Base-by-base conservation (phyloP, 2,113 vertebrate genomes). In the Helogale parvula region DNA sequence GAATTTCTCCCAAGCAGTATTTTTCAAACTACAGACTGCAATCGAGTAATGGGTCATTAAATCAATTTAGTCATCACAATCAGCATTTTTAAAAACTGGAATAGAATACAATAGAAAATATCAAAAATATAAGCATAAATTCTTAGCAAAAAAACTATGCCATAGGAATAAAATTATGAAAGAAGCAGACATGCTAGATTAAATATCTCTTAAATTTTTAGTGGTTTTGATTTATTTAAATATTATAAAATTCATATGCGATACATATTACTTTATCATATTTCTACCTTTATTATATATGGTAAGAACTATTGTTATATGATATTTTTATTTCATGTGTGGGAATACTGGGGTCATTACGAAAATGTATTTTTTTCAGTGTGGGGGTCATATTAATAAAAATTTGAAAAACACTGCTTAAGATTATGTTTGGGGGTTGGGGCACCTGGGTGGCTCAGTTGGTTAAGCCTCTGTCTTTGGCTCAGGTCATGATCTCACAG, bases 221-320 rank as follows among this genome's bases (percentile, higher is more conserved):
- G n/a, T 84, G 5, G 29, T 77, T 76, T 33, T 17, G 33, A 83
- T 79, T 87, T 31, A 63, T 71, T 57, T 76, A 86, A 94, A 71
- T 52, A 96, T 63, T 66, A 60, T 79, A 7, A 93, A 87, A 83
- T 66, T 83, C 33, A 96, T 35, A 96, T 66, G 93, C 93, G 29
- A 41, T 17, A 66, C 19, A 76, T 66, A 50, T 50, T 50, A 38
- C 2, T 54, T 50, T 76, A 0, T 11, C 69, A 52, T 50, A 93
- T 83, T 60, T 94, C 94, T 90, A 83, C 3, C 23, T 91, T 90
- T 83, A 95, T 74, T 88, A 79, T 63, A 52, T 12, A 19, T 29
- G 93, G 8, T 15, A 80, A 88, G 3, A n/a, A 52, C n/a, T 92
- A 88, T 25, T 79, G n/a, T 27, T 35, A 57, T 33, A 47, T 45